A percentile compares a stretch with the other conserved stretches of the same genome.
Evolutionary conservation across 2,797 vertebrate species (phyloP).

Genomic region (Pyrrhura leucotis): DNA sequence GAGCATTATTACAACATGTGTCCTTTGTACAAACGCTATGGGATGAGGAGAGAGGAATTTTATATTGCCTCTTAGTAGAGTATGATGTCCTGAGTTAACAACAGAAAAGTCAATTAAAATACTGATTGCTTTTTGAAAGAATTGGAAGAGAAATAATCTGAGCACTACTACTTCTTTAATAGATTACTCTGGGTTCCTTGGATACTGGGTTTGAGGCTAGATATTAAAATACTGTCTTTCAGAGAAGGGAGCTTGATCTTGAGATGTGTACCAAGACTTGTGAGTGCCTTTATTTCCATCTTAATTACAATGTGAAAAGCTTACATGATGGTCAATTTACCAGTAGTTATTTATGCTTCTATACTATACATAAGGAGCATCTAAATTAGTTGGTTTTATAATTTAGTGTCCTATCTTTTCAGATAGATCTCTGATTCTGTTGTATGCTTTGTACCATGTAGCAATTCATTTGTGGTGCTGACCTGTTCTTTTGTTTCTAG

Average conservation of each 20-base stretch:
- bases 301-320: not conserved
- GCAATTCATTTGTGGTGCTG: not conserved
- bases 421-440: not conserved
- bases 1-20: not conserved
- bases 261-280: not conserved
- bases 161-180: not conserved
- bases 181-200: not conserved
- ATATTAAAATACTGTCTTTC: not conserved
- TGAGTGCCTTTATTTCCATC: not conserved
- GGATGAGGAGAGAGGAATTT: not conserved
- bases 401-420: not conserved
- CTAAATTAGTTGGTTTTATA: not conserved
- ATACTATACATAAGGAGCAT: not conserved
- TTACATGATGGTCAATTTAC: not conserved
- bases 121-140: not conserved
- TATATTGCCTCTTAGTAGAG: not conserved
- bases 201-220: not conserved
- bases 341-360: not conserved
- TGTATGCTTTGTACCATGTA: not conserved
- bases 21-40: not conserved
- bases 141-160: not conserved
- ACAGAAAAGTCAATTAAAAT: not conserved
- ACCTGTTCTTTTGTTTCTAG: not conserved
- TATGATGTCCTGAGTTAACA: not conserved
- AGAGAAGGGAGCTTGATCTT: not conserved